Evolutionary conservation across 2,888 invertebrate species (phyloP).

Genomic region (Tenthredo mesomela): DNA sequence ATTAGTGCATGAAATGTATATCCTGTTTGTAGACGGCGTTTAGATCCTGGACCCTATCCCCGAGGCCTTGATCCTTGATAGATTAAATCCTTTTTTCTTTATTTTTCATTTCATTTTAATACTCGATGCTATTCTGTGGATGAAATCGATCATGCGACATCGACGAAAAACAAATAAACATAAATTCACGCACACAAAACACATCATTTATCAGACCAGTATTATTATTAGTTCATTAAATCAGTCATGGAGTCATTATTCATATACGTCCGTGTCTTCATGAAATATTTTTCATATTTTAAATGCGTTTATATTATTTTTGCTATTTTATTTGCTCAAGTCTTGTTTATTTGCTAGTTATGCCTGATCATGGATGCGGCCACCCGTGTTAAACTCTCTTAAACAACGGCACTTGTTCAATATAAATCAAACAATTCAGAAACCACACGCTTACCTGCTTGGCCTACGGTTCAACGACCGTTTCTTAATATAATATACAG

Average conservation of each 20-base stretch:
- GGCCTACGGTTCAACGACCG: slow-evolving; percentile 66
- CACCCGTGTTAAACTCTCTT: slow-evolving; percentile 41
- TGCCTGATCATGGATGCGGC: slow-evolving; percentile 61
- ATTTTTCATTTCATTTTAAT: slow-evolving; percentile 23
- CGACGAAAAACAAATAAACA: slow-evolving; percentile 2
- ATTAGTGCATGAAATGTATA: slow-evolving; percentile 28
- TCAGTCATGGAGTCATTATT: slow-evolving; percentile 23
- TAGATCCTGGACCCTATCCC: slow-evolving; percentile 1
- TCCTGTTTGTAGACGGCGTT: slow-evolving; percentile 16
- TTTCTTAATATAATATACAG: slow-evolving; percentile 40
- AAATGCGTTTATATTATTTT: background rate
- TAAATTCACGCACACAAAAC: slow-evolving; percentile 27
- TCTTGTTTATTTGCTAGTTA: slow-evolving; percentile 69
- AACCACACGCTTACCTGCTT: slow-evolving; percentile 73
- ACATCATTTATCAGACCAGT: slow-evolving; percentile 1
- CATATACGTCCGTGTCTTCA: slow-evolving; percentile 34
- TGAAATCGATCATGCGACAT: slow-evolving; percentile 48
- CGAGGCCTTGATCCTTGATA: background rate
- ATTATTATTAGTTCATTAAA: slow-evolving; percentile 8
- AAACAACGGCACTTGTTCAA: slow-evolving; percentile 53
- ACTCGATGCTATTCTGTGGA: slow-evolving; percentile 25
- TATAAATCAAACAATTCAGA: slow-evolving; percentile 64
- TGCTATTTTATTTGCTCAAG: slow-evolving; percentile 69
- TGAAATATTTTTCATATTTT: slow-evolving; percentile 49
- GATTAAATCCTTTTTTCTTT: slow-evolving; percentile 23